Evolutionary conservation across 2,113 vertebrate species (phyloP).

Genomic region (Sterrhoptilus dennistouni): DNA sequence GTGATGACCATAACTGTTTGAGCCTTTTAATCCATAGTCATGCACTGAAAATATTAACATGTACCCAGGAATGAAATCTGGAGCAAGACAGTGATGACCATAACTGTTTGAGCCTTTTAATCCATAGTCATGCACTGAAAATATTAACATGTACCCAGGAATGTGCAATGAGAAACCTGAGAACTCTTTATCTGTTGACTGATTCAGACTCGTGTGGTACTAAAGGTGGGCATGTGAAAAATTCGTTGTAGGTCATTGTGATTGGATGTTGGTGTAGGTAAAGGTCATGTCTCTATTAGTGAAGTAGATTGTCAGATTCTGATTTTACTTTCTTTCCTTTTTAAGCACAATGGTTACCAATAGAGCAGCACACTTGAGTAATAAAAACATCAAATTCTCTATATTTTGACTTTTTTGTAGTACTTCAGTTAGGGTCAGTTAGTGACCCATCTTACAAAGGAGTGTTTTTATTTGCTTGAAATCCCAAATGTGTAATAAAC

Average conservation of each 20-base stretch:
- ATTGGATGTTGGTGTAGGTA: not conserved
- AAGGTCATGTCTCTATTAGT: not conserved
- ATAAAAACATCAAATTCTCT: not conserved
- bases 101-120: not conserved
- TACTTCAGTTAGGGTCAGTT: not conserved
- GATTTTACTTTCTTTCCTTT: not conserved
- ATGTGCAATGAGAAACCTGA: not conserved
- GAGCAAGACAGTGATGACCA: not conserved
- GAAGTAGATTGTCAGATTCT: not conserved
- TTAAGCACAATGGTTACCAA: not conserved
- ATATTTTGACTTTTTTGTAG: not conserved
- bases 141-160: not conserved
- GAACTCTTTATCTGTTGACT: not conserved
- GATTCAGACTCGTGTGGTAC: not conserved
- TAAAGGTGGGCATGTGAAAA: not conserved
- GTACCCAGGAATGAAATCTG: not conserved
- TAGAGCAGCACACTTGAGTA: not conserved
- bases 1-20: not conserved
- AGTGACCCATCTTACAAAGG: not conserved
- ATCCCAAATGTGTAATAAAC: not conserved
- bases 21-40: not conserved
- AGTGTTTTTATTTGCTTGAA: not conserved
- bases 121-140: not conserved
- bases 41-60: not conserved
- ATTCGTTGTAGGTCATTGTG: not conserved